phyloP scores from a whole-genome alignment of 2,888 invertebrate species.

The Gisinianus flammeolus region DNA sequence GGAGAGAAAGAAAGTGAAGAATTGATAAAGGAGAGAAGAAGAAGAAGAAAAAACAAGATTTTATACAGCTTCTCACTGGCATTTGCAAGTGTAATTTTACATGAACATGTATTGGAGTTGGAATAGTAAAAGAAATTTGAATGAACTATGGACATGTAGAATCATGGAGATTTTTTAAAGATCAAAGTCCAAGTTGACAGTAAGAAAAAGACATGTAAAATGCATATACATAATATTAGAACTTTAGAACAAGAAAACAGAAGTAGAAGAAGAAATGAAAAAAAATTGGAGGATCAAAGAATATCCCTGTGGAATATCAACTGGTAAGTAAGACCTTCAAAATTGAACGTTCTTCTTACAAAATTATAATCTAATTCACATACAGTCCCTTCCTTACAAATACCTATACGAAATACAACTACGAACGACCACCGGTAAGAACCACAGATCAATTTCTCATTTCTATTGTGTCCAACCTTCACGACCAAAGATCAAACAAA shows the following conservation, averaged over 20 bases:
- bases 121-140: neutral
- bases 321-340: neutral
- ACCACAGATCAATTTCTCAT: constrained; percentile 13
- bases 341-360: neutral
- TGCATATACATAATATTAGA: neutral
- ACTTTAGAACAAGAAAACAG: neutral
- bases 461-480: neutral
- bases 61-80: neutral
- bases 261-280: neutral
- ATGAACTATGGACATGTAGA: neutral
- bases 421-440: neutral
- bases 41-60: too few relatives aligned
- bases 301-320: neutral
- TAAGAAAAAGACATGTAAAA: neutral
- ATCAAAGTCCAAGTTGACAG: neutral
- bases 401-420: neutral
- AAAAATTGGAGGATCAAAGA: neutral
- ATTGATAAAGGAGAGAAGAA: too few relatives aligned
- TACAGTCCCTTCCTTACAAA: neutral
- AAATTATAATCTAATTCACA: neutral
- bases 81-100: neutral
- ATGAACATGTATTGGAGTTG: neutral
- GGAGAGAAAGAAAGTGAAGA: too few relatives aligned
- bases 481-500: constrained; percentile 5
- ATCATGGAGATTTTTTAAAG: neutral